Base-by-base conservation (phyloP, 2,888 invertebrate species). In the Aleiodes leptofemur region DNA sequence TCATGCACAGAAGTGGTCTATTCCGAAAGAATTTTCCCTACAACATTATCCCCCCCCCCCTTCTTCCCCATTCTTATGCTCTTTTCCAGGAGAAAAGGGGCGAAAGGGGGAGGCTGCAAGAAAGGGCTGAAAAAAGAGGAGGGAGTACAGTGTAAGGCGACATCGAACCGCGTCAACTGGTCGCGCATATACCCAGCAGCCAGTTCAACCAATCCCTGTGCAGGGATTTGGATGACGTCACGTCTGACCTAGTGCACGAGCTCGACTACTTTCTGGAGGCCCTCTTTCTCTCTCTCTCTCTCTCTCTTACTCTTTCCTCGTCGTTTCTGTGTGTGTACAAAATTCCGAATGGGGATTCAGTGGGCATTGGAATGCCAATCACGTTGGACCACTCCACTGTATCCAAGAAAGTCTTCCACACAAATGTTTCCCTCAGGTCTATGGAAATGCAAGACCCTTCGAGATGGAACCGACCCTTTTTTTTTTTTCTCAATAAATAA, bases 211-310 rank as follows among this genome's bases (percentile, higher is more conserved):
- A 66, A 66, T 66, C 48, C 66, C 66, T 68, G 66, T 6, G 66
- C 66, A 68, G 51, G 31, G 16, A 14, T 34, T 14, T n/a, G 13
- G 14, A 29, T 68, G 66, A 68, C 66, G 66, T 68, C 66, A 68
- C 29, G 66, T 23, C n/a, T 68, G 66, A 68, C 66, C 66, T 68
- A 68, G 66, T 68, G 66, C 50, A 50, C 50, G 50, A 51, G 66
- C 66, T 48, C 43, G 66, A 50, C 50, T 50, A 4, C 66, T 23
- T 29, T 43, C 66, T 14, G 43, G 16, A 64, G 64, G 16, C 14
- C 13, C 4, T 53, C 14, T 53, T 9, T 16, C 8, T 16, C 7
- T 14, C 16, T 14, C 16, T 64, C 6, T 6, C 48, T 8, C 11
- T 34, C 34, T 7, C 14, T 53, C 13, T n/a, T 23, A 3, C 23